phyloP scores from a whole-genome alignment of 2,113 vertebrate genomes.

The Pao palembangensis region DNA sequence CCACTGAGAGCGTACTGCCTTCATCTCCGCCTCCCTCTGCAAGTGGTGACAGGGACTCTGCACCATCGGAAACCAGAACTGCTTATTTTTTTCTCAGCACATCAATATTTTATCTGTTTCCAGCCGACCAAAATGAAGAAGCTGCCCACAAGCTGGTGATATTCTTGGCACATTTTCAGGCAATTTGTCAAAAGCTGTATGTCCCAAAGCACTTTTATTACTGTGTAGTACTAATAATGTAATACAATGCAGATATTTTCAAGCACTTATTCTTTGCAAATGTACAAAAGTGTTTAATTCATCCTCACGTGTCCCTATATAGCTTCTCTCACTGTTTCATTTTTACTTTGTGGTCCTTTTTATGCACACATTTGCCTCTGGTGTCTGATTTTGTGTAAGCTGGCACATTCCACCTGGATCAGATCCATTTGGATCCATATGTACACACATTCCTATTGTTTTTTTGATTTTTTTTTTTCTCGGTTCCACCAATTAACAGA shows the following conservation, averaged over 20 bases:
- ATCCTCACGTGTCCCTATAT: no score
- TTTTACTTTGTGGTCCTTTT: not conserved
- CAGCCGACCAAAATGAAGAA: constrained; percentile 10
- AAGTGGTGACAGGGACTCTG: constrained; percentile 33
- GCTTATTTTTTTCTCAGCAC: constrained; percentile 16
- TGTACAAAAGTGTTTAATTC: no score
- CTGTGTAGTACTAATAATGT: not conserved
- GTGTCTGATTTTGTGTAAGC: constrained; percentile 1
- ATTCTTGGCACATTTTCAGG: not conserved
- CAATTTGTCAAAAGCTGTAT: not conserved
- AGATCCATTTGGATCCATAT: constrained; percentile 26
- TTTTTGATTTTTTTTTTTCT: not conserved
- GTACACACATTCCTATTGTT: constrained; percentile 20
- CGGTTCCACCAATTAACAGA: constrained; percentile 36
- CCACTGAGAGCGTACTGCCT: constrained; percentile 25
- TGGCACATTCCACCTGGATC: constrained; percentile 10
- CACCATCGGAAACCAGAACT: constrained; percentile 2
- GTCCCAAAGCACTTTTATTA: not conserved
- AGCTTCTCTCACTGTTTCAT: no score
- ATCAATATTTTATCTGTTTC: constrained; percentile 29
- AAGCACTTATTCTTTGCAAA: no score
- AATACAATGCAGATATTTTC: not conserved
- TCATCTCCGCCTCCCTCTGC: constrained; percentile 32
- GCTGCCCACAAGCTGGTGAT: not conserved
- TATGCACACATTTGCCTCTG: not conserved